Conservation (phyloP, 2,888 invertebrate genomes). For the Hesperia comma region DNA sequence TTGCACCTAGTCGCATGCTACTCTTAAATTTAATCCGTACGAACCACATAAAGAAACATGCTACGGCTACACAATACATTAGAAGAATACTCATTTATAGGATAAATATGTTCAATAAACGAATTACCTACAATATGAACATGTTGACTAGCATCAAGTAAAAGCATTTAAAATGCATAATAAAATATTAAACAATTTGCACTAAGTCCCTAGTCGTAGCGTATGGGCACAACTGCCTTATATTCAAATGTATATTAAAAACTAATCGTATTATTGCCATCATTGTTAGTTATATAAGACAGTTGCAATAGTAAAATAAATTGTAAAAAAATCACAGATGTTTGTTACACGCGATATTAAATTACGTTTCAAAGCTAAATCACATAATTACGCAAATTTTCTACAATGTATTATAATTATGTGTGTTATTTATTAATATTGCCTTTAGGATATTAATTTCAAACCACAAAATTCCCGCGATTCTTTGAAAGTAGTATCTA, state of each 20-base stretch:
- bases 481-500: background rate
- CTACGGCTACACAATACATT: conserved; percentile 29
- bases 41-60: conserved; percentile 23
- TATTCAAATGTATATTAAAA: conserved; percentile 48
- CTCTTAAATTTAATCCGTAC: conserved; percentile 3
- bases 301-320: conserved; percentile 38
- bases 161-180: conserved; percentile 53
- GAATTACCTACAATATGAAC: conserved; percentile 28
- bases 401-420: too few species aligned
- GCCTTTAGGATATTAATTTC: conserved; percentile 1
- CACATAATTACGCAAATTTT: conserved; percentile 36
- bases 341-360: conserved; percentile 42
- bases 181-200: conserved; percentile 50
- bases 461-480: background rate
- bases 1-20: conserved; percentile 24
- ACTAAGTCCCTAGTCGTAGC: conserved; percentile 40
- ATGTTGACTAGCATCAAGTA: conserved; percentile 30
- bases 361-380: conserved; percentile 41
- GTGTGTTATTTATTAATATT: too few species aligned
- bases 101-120: conserved; percentile 18
- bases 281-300: conserved; percentile 43
- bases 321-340: conserved; percentile 24
- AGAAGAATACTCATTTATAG: conserved; percentile 27
- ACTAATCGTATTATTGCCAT: conserved; percentile 48
- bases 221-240: conserved; percentile 55